These are phyloP conservation scores for Morpho achilles DNA, from an alignment of 2,888 invertebrate species.

Conservation along the genomic window DNA sequence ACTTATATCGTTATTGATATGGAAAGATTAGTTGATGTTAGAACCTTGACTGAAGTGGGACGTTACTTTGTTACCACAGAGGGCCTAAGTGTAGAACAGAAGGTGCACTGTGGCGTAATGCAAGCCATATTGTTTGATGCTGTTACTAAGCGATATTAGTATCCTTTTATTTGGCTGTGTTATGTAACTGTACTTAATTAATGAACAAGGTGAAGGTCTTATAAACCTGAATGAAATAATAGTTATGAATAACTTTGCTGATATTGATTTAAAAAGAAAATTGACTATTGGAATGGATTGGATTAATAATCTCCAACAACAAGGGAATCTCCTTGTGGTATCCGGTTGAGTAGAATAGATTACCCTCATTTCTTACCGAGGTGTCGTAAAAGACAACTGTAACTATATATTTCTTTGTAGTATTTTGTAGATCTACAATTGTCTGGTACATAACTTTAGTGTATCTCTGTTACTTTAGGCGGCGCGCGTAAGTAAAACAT, in stretches of 20 bases:
- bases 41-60: conserved; percentile 74
- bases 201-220: conserved; percentile 16
- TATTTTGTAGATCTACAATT: too few relatives aligned
- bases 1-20: conserved; percentile 25
- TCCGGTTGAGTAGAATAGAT: too few relatives aligned
- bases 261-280: background rate
- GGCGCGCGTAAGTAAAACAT: too few relatives aligned
- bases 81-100: conserved; percentile 67
- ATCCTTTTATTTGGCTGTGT: conserved; percentile 14
- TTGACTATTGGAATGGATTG: too few relatives aligned
- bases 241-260: background rate
- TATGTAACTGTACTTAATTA: conserved; percentile 14
- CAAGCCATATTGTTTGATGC: conserved; percentile 40
- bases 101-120: conserved; percentile 58
- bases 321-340: too few relatives aligned
- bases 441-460: too few relatives aligned
- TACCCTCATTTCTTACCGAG: too few relatives aligned
- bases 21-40: conserved; percentile 40
- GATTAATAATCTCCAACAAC: too few relatives aligned
- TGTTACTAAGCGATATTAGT: conserved; percentile 41
- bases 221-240: background rate
- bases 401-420: too few relatives aligned
- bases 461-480: too few relatives aligned
- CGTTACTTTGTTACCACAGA: conserved; percentile 67
- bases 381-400: too few relatives aligned